Evolutionary conservation across 1,140 invertebrate genomes (phyloP).

Genomic region (Orchestia grillus): DNA sequence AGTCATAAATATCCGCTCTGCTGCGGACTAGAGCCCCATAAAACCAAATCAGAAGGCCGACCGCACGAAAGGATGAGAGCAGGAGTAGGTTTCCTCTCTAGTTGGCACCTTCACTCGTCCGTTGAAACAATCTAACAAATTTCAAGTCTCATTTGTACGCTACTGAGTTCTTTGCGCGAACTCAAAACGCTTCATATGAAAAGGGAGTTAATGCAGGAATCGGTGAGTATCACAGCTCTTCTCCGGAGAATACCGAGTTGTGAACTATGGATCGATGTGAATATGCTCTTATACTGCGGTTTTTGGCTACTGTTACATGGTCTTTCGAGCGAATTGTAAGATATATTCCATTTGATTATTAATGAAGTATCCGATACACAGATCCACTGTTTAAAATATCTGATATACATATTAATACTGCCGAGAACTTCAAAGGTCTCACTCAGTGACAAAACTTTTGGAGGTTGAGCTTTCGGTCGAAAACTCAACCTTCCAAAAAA

Average conservation of each 20-base stretch:
- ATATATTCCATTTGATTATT: too few relatives aligned
- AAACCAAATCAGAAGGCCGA: neutral
- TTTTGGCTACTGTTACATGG: too few relatives aligned
- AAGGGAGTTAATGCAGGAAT: neutral
- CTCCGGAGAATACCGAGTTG: neutral
- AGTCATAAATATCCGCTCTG: slow-evolving; percentile 45
- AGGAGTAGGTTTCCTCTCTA: neutral
- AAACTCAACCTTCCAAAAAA: too few relatives aligned
- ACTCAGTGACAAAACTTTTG: too few relatives aligned
- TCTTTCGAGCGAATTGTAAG: too few relatives aligned
- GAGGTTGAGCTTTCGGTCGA: too few relatives aligned
- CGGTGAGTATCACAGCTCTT: neutral
- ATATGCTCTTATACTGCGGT: too few relatives aligned
- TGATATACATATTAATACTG: too few relatives aligned
- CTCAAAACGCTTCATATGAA: neutral
- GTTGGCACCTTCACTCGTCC: neutral
- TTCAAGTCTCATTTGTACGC: neutral
- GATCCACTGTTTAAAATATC: too few relatives aligned
- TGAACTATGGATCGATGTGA: too few relatives aligned
- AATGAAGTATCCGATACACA: too few relatives aligned
- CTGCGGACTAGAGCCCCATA: slow-evolving; percentile 40
- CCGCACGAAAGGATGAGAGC: neutral
- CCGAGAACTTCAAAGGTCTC: too few relatives aligned
- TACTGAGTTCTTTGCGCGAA: neutral
- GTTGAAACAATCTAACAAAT: neutral